These are phyloP conservation scores for Notarius quadriscutis DNA, from an alignment of 2,113 vertebrate species.

Conservation along the genomic window DNA sequence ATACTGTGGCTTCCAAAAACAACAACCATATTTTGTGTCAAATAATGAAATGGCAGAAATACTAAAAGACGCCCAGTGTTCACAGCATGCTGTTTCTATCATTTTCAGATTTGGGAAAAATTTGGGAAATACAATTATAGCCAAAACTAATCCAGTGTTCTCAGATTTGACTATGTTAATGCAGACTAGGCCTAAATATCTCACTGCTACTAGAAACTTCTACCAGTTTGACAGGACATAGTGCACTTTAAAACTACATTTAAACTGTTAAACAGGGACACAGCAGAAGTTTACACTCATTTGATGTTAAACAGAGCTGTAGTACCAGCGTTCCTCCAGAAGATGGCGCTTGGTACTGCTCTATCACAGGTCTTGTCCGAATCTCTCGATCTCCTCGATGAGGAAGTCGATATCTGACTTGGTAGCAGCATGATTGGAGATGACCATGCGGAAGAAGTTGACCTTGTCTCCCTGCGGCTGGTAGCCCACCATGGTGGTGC, in stretches of 20 bases:
- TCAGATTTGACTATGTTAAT: not conserved
- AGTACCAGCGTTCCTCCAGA: not conserved
- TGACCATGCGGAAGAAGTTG: slow-evolving; percentile 98
- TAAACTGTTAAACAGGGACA: slow-evolving; percentile 12
- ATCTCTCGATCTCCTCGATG: slow-evolving; percentile 92
- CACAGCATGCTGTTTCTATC: not conserved
- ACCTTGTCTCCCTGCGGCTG: slow-evolving; percentile 95
- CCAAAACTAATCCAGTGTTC: not conserved
- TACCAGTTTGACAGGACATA: slow-evolving; percentile 12
- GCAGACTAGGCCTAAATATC: not conserved
- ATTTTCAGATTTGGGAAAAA: not conserved
- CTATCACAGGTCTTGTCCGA: slow-evolving; percentile 89
- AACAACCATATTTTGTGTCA: not conserved
- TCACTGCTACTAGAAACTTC: not conserved
- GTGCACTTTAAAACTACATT: slow-evolving; percentile 27
- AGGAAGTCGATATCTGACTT: slow-evolving; percentile 98
- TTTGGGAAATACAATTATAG: not conserved
- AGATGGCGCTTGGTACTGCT: not conserved
- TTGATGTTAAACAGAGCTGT: not conserved
- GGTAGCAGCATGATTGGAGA: slow-evolving; percentile 91
- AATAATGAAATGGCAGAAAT: not conserved
- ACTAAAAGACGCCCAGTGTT: not conserved
- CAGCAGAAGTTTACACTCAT: not conserved
- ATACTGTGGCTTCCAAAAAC: not conserved
- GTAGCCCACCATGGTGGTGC: slow-evolving; percentile 98